Conservation (phyloP, 2,797 vertebrate genomes). For the Syngnathus acus region DNA sequence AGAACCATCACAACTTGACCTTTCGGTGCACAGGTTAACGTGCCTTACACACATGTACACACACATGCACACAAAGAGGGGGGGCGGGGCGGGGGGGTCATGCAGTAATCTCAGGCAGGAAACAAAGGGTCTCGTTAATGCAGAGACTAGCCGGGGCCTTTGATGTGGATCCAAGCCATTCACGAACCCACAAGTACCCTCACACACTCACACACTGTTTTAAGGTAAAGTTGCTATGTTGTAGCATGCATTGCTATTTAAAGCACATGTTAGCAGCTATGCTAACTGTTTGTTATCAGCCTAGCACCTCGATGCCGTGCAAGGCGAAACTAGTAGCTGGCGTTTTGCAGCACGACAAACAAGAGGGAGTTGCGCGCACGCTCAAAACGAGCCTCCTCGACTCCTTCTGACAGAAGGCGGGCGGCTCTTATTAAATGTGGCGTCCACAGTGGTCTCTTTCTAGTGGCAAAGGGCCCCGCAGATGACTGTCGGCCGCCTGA, state of each 20-base stretch:
- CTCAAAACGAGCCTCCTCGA: not conserved
- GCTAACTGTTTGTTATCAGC: not conserved
- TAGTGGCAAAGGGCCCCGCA: conserved; percentile 68
- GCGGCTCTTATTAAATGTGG: conserved; percentile 61
- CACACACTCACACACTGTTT: conserved; percentile 5
- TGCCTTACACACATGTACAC: conserved; percentile 17
- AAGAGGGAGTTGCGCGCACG: not conserved
- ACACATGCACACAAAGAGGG: conserved; percentile 14
- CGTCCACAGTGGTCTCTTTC: conserved; percentile 70
- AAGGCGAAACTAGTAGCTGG: not conserved
- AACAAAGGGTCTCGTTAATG: conserved; percentile 96
- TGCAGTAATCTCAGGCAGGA: conserved; percentile 88
- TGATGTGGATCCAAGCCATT: conserved; percentile 91
- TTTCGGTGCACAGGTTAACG: conserved; percentile 3
- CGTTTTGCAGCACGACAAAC: not conserved
- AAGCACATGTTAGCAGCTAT: not conserved
- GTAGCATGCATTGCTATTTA: not conserved
- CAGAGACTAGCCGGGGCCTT: conserved; percentile 85
- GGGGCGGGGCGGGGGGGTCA: conserved; percentile 45
- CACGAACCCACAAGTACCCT: conserved; percentile 57
- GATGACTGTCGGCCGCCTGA: conserved; percentile 58
- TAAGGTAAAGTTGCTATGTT: not conserved
- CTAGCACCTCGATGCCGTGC: too few relatives aligned
- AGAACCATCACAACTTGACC: conserved; percentile 45
- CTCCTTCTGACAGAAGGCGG: not conserved